These are phyloP conservation scores for Pipa parva DNA, from an alignment of 2,113 vertebrate genomes.

Conservation along the genomic window DNA sequence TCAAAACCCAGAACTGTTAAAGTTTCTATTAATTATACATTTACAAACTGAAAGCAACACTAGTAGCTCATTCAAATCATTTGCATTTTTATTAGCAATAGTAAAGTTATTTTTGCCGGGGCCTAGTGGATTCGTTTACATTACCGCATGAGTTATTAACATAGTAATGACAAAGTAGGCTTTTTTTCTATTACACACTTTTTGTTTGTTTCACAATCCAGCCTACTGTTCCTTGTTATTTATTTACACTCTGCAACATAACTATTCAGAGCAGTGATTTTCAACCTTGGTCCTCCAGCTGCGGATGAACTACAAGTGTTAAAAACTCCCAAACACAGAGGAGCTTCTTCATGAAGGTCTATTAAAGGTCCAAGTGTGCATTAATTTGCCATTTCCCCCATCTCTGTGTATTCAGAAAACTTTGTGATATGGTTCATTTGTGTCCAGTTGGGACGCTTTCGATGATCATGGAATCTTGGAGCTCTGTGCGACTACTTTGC, in stretches of 20 bases:
- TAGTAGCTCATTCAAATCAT: slow-evolving; percentile 25
- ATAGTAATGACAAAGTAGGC: slow-evolving; percentile 10
- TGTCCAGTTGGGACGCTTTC: no score
- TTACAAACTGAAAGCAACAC: slow-evolving; percentile 26
- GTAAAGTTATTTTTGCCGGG: slow-evolving; percentile 18
- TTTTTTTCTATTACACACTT: slow-evolving; percentile 10
- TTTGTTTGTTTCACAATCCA: background rate
- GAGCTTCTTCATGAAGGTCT: no score
- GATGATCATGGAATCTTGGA: no score
- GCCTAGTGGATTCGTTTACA: slow-evolving; percentile 19
- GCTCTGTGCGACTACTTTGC: no score
- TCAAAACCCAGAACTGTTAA: slow-evolving; percentile 27
- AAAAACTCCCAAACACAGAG: no score
- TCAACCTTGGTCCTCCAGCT: no score
- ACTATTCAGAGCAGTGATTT: background rate
- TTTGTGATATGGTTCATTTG: no score
- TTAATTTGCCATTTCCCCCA: no score
- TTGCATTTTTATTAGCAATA: slow-evolving; percentile 35
- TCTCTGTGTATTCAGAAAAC: no score
- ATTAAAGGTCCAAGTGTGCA: no score
- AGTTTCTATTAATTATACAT: slow-evolving; percentile 33
- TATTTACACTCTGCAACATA: background rate
- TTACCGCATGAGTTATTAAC: slow-evolving; percentile 25
- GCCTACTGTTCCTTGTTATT: background rate
- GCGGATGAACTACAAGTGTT: no score